phyloP scores from a whole-genome alignment of 2,888 invertebrate species.

The Didymodactylos carnosus region DNA sequence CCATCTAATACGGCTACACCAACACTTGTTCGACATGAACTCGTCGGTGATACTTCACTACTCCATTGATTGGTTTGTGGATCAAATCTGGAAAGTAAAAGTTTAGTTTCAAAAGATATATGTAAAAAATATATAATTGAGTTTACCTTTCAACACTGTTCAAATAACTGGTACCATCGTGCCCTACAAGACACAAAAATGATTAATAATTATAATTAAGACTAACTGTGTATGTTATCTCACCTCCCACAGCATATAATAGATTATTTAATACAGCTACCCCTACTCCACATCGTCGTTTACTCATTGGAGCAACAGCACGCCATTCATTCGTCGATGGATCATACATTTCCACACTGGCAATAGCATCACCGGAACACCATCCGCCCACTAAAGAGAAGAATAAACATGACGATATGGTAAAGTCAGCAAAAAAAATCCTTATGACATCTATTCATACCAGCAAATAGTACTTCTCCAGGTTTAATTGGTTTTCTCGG shows the following conservation, averaged over 20 bases:
- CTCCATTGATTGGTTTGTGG: slow-evolving; percentile 92
- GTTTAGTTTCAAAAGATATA: not conserved
- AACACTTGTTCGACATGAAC: slow-evolving; percentile 90
- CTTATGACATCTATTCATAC: no score
- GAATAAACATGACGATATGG: no score
- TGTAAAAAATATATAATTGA: not conserved
- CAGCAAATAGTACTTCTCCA: slow-evolving; percentile 49
- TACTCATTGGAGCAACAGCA: slow-evolving; percentile 96
- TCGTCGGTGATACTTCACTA: slow-evolving; percentile 91
- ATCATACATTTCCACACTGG: slow-evolving; percentile 89
- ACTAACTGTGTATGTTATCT: no score
- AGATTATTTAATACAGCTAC: slow-evolving; percentile 89
- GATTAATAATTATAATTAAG: no score
- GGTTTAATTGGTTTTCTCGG: slow-evolving; percentile 80
- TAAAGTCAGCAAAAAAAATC: no score
- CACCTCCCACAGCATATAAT: slow-evolving; percentile 78
- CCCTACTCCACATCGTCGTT: slow-evolving; percentile 90
- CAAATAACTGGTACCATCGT: slow-evolving; percentile 79
- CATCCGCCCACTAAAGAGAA: slow-evolving; percentile 80
- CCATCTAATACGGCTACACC: slow-evolving; percentile 89
- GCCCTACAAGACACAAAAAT: no score
- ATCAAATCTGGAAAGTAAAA: slow-evolving; percentile 41
- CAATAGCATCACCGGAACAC: slow-evolving; percentile 97
- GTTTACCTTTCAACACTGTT: slow-evolving; percentile 60
- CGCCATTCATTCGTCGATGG: slow-evolving; percentile 87